Percentiles rank a stretch among this genome's conserved stretches.
Evolutionary conservation across 2,888 invertebrate species (phyloP).

Genomic region (Hofmannophila pseudospretella): DNA sequence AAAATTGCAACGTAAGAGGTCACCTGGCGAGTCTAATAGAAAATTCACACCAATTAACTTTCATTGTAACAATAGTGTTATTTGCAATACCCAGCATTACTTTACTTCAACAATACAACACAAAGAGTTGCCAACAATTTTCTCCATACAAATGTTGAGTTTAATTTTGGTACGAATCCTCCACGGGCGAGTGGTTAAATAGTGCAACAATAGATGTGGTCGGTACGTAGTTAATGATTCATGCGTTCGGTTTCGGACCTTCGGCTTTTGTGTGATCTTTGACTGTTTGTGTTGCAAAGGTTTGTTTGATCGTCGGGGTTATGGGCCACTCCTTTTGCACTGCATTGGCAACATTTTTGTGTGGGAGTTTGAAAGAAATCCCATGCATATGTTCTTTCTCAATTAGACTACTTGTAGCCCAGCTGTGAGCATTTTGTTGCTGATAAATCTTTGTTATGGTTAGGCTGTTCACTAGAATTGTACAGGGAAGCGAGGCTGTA

Average conservation of each 20-base stretch:
- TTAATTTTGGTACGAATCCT: conserved; percentile 51
- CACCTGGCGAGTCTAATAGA: too few relatives aligned
- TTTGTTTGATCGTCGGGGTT: conserved; percentile 1
- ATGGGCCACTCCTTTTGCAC: too few relatives aligned
- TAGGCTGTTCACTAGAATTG: too few relatives aligned
- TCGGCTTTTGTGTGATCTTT: conserved; percentile 47
- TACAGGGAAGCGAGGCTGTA: too few relatives aligned
- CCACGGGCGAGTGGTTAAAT: conserved; percentile 60
- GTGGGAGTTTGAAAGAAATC: too few relatives aligned
- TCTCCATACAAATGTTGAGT: conserved; percentile 54
- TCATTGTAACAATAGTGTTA: conserved; percentile 52
- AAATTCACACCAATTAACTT: conserved; percentile 51
- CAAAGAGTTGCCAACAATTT: conserved; percentile 59
- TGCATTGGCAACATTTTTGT: too few relatives aligned
- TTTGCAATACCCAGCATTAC: too few relatives aligned
- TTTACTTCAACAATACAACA: conserved; percentile 53
- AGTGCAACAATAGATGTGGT: conserved; percentile 70
- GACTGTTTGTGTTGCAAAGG: conserved; percentile 1
- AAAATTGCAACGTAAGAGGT: too few relatives aligned
- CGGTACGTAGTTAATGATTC: conserved; percentile 64
- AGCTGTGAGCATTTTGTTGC: too few relatives aligned
- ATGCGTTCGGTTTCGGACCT: conserved; percentile 57
- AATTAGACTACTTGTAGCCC: too few relatives aligned
- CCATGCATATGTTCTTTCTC: too few relatives aligned
- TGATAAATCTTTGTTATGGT: too few relatives aligned